Conservation (phyloP, 2,797 vertebrate species). For the Hoplostethus atlanticus region DNA sequence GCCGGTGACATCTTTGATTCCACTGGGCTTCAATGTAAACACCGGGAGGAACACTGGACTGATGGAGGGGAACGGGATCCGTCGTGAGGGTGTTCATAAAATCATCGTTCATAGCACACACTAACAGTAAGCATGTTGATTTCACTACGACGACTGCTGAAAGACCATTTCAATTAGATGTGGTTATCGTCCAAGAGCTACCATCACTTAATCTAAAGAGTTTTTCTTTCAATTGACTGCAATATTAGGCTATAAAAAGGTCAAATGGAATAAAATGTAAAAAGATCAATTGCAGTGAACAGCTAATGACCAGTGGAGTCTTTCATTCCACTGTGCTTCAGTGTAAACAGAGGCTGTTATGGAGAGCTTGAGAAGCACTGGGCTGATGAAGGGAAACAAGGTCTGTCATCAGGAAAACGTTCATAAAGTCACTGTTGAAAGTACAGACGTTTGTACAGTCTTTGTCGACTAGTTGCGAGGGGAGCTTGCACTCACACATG, state of each 20-base stretch:
- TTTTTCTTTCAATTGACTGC: too few relatives aligned
- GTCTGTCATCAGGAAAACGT: background rate
- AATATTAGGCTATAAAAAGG: too few relatives aligned
- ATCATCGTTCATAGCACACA: constrained; percentile 31
- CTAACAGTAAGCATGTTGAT: constrained; percentile 3
- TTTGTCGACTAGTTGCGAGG: too few relatives aligned
- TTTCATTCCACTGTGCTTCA: too few relatives aligned
- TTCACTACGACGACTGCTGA: constrained; percentile 10
- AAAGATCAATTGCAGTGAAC: too few relatives aligned
- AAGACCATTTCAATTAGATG: constrained; percentile 21
- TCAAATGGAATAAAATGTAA: too few relatives aligned
- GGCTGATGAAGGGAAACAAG: constrained; percentile 1
- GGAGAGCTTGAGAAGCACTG: background rate
- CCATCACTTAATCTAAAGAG: too few relatives aligned
- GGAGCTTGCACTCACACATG: too few relatives aligned
- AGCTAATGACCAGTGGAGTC: too few relatives aligned
- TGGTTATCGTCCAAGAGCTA: too few relatives aligned
- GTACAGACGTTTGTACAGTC: too few relatives aligned
- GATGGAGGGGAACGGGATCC: constrained; percentile 46
- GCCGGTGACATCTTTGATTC: constrained; percentile 63
- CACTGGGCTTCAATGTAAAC: constrained; percentile 69
- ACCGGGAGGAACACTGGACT: constrained; percentile 55
- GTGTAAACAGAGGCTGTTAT: too few relatives aligned
- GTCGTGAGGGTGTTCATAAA: constrained; percentile 27
- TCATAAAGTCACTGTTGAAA: background rate